Conservation (phyloP, 1,140 invertebrate species). For the Dinoponera quadriceps region DNA sequence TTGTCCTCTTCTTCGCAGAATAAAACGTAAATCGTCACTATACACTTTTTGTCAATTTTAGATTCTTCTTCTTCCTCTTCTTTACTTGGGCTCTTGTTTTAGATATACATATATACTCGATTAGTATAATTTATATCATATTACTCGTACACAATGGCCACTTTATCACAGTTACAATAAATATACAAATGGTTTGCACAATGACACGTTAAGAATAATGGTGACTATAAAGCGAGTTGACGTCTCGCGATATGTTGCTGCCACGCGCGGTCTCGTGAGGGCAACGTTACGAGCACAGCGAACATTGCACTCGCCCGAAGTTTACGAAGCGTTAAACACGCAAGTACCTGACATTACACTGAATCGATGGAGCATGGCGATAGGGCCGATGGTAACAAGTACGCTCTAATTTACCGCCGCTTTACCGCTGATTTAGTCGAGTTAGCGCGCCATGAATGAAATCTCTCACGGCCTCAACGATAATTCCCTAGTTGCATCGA, state of each 20-base stretch:
- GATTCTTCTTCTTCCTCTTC: conserved; percentile 21
- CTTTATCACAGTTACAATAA: conserved; percentile 83
- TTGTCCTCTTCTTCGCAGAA: conserved; percentile 22
- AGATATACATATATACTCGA: conserved; percentile 44
- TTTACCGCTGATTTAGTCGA: background rate
- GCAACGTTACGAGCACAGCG: conserved; percentile 25
- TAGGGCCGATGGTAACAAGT: conserved; percentile 44
- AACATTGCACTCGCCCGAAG: background rate
- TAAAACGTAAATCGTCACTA: conserved; percentile 25
- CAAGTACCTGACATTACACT: conserved; percentile 35
- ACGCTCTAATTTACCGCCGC: conserved; percentile 10
- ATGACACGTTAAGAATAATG: conserved; percentile 59
- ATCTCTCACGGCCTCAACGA: conserved; percentile 32
- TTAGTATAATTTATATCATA: conserved; percentile 68
- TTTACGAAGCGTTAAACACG: conserved; percentile 4
- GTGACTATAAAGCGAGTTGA: conserved; percentile 22
- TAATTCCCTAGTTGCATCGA: conserved; percentile 23
- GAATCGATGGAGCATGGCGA: conserved; percentile 7
- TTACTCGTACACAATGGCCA: conserved; percentile 72
- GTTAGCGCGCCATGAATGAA: background rate
- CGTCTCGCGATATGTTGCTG: conserved; percentile 33
- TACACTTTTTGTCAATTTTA: conserved; percentile 51
- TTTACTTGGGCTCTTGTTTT: conserved; percentile 27
- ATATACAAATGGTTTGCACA: conserved; percentile 69
- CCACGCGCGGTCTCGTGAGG: conserved; percentile 19